Evolutionary conservation across 2,888 invertebrate genomes (phyloP).

Genomic region (Tolmerus cingulatus): DNA sequence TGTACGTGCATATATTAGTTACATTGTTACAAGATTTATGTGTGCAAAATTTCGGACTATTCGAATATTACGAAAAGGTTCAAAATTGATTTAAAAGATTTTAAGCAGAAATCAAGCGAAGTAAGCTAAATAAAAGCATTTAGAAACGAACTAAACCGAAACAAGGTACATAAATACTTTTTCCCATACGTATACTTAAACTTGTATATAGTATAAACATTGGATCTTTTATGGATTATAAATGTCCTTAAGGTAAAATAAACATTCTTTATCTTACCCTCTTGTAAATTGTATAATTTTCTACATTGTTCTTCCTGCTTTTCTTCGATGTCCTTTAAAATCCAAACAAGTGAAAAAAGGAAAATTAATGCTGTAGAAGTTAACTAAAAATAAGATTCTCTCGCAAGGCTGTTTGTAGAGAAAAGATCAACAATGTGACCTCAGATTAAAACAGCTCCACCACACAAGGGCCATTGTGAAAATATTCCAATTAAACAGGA

Average conservation of each 20-base stretch:
- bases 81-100: no score
- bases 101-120: no score
- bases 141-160: no score
- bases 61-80: no score
- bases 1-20: no score
- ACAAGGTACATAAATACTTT: no score
- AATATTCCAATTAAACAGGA: neutral
- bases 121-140: no score
- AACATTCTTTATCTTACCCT: neutral
- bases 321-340: neutral
- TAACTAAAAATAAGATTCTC: neutral
- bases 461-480: neutral
- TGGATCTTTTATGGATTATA: neutral
- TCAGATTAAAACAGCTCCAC: neutral
- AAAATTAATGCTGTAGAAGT: neutral
- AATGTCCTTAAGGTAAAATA: neutral
- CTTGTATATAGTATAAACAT: neutral
- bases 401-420: neutral
- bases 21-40: no score
- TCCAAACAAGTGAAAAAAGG: neutral
- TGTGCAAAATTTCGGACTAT: no score
- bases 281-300: neutral
- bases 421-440: neutral
- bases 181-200: neutral
- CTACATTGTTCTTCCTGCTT: neutral